Evolutionary conservation across 1,140 invertebrate genomes (phyloP), one percentile per base, ranked within the genome.

Genomic region (Monochamus saltuarius): DNA sequence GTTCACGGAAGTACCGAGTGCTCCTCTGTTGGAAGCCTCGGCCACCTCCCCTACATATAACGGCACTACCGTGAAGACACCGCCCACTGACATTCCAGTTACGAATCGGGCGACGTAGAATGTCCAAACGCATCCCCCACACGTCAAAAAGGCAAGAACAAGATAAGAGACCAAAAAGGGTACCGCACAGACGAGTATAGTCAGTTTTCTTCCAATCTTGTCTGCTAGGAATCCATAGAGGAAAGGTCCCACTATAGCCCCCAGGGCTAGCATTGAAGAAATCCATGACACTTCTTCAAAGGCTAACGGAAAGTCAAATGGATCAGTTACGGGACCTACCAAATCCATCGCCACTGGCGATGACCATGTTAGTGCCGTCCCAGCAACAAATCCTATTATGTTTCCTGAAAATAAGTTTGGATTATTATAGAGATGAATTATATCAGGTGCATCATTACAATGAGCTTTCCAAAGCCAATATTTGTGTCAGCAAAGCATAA

Each of bases 41-140:
- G 80, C 73, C 8, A 83, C 79, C 67, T 83, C 82, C 13, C 76
- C 77, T 1, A 83, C 74, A 59, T 81, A 83, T 22, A 78, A 77
- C 0, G 82, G 82, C 0, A 82, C 66, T 0, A 81, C 79, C 0
- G 78, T 76, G 58, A 82, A 81, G 3, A 76, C 72, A 1, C 76
- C 81, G 0, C 80, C 81, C 3, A 77, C 69, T 0, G 77, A 73
- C 1, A 80, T 42, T 0, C 82, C 82, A 0, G 71, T 76, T 36
- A 82, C 70, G 0, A 79, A 63, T 7, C 81, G 70, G 0, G 79
- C 68, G 7, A 86, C 77, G 67, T 89, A 87, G 7, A 82, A 59
- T 82, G 90, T 45, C 84, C 85, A 0, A 90, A 91, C 8, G 88
- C 14, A 87, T 73, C 95, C n/a, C n/a, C n/a, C n/a, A 0, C 90